Evolutionary conservation across 92 coral and sea anemone genomes (phyloP).

Genomic region (Metridium senile): DNA sequence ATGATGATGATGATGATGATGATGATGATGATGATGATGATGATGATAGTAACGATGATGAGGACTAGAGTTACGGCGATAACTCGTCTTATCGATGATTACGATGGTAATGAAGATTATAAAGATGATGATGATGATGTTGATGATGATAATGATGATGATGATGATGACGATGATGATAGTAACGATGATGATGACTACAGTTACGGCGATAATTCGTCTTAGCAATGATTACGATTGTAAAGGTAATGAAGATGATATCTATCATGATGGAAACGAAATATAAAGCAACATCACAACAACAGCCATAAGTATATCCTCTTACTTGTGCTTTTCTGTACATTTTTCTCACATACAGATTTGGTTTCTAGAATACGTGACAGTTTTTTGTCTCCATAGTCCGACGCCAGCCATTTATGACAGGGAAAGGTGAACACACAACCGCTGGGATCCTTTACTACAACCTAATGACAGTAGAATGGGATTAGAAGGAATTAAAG

Average conservation of each 20-base stretch:
- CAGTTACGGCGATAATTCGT: no score
- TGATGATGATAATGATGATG: neutral
- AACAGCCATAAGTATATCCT: no score
- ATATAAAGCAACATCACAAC: no score
- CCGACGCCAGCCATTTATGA: conserved; percentile 91
- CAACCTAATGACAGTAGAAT: conserved; percentile 58
- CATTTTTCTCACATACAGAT: conserved; percentile 22
- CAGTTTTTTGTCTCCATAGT: conserved; percentile 77
- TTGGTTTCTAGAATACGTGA: conserved; percentile 68
- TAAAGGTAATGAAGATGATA: neutral
- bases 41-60: neutral
- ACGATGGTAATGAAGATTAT: neutral
- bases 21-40: neutral
- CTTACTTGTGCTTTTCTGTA: neutral
- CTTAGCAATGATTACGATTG: neutral
- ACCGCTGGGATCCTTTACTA: conserved; percentile 59
- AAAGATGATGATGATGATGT: neutral
- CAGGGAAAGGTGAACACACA: conserved; percentile 73
- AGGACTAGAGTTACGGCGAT: no score
- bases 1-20: neutral
- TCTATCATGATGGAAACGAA: neutral
- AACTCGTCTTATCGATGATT: neutral
- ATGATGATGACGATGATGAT: neutral
- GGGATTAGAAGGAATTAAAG: no score
- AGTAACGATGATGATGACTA: neutral